These are phyloP conservation scores for Tangara arthus DNA, from an alignment of 2,797 vertebrate species.

Conservation along the genomic window DNA sequence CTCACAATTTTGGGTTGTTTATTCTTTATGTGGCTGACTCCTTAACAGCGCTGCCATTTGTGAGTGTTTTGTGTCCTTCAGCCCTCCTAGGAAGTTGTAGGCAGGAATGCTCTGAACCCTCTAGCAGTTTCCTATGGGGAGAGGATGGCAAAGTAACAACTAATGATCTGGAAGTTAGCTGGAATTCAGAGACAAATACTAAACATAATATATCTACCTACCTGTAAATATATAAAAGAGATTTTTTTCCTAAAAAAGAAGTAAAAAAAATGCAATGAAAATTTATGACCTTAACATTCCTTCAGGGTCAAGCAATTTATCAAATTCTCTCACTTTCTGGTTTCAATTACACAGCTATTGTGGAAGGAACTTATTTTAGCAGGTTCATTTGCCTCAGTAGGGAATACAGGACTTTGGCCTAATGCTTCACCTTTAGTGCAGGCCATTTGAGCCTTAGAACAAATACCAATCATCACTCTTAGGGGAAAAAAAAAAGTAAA, in stretches of 20 bases:
- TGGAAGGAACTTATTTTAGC: conserved; percentile 96
- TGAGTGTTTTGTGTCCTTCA: not conserved
- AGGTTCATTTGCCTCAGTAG: conserved; percentile 98
- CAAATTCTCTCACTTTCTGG: conserved; percentile 98
- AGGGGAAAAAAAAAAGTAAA: conserved; percentile 57
- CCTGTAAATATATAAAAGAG: not conserved
- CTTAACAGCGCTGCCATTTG: conserved; percentile 2
- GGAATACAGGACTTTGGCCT: conserved; percentile 89
- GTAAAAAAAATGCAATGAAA: conserved; percentile 84
- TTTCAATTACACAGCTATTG: conserved; percentile 98
- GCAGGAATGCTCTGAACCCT: not conserved
- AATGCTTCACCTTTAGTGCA: conserved; percentile 84
- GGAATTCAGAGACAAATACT: conserved; percentile 69
- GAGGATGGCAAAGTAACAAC: conserved; percentile 10
- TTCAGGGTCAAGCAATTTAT: conserved; percentile 98
- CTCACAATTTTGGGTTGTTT: not conserved
- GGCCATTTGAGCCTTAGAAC: conserved; percentile 85
- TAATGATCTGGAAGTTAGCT: conserved; percentile 63
- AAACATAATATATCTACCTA: conserved; percentile 76
- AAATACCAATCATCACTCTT: conserved; percentile 84
- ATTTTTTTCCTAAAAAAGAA: not conserved
- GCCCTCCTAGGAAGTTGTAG: not conserved
- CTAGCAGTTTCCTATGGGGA: conserved; percentile 35
- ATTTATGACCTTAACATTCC: conserved; percentile 98
- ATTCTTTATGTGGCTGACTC: not conserved